These are phyloP conservation scores for Sebastes matsubarae DNA, from an alignment of 2,797 vertebrate genomes.

Conservation along the genomic window DNA sequence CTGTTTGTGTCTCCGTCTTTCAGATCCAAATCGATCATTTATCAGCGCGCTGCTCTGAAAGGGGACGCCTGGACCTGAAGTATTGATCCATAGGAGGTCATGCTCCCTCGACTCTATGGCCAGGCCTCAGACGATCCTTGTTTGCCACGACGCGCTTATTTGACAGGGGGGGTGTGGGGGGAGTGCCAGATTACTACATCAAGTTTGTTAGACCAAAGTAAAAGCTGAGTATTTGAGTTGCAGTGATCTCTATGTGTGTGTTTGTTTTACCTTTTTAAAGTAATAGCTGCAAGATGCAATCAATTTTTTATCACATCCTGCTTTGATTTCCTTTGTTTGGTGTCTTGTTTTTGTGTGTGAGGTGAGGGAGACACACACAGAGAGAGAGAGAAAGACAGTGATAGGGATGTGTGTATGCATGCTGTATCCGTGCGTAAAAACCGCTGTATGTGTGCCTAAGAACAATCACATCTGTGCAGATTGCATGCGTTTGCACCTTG, in stretches of 20 bases:
- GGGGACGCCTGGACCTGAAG: constrained; percentile 77
- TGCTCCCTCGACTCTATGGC: constrained; percentile 62
- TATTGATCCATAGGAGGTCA: constrained; percentile 77
- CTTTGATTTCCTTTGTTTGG: constrained; percentile 54
- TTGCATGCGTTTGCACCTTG: no score
- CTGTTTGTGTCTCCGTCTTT: constrained; percentile 77
- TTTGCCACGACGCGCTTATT: constrained; percentile 65
- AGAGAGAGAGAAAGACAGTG: no score
- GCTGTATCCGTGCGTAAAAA: no score
- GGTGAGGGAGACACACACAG: background rate
- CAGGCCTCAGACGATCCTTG: constrained; percentile 72
- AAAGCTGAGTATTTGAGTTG: constrained; percentile 25
- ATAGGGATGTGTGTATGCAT: no score
- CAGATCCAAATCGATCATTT: constrained; percentile 81
- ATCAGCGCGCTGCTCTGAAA: constrained; percentile 77
- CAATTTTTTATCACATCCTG: constrained; percentile 17
- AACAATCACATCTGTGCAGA: no score
- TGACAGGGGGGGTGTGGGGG: constrained; percentile 26
- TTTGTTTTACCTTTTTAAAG: constrained; percentile 6
- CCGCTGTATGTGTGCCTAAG: no score
- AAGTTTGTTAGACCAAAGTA: constrained; percentile 45
- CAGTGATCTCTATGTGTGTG: background rate
- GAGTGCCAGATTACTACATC: constrained; percentile 27
- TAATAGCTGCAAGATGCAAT: constrained; percentile 22
- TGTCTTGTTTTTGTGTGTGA: background rate